These are phyloP conservation scores for Heterohyrax brucei DNA, from an alignment of 2,797 vertebrate genomes.

Conservation along the genomic window DNA sequence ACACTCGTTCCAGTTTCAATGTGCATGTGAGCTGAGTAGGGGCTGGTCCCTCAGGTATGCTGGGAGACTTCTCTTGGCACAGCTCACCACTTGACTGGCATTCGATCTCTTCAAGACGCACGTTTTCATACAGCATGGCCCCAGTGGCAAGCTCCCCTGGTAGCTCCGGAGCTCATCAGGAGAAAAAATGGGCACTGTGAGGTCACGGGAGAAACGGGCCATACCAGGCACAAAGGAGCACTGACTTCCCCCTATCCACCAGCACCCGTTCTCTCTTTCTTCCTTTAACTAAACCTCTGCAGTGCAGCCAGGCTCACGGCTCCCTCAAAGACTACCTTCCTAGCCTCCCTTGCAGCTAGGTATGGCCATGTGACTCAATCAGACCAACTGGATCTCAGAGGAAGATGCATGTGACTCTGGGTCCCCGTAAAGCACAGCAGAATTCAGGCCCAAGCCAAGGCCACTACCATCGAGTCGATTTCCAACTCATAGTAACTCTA, in stretches of 20 bases:
- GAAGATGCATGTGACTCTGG: neutral
- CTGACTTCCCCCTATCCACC: neutral
- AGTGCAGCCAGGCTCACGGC: neutral
- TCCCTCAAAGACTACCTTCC: slow-evolving; percentile 40
- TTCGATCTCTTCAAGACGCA: neutral
- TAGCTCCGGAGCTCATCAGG: neutral
- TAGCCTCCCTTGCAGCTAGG: neutral
- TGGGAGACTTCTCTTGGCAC: neutral
- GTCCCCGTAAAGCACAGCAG: neutral
- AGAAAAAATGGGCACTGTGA: slow-evolving; percentile 1
- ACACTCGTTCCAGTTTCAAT: slow-evolving; percentile 26
- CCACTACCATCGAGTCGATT: no score
- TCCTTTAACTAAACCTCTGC: slow-evolving; percentile 19
- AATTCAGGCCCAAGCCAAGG: neutral
- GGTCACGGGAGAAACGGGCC: neutral
- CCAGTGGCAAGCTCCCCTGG: neutral
- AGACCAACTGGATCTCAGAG: neutral
- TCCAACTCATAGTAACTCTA: no score
- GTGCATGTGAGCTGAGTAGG: neutral
- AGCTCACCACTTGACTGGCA: neutral
- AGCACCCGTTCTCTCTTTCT: neutral
- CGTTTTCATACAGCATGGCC: neutral
- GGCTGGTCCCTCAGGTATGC: slow-evolving; percentile 49
- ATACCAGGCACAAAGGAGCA: neutral
- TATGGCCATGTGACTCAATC: neutral